Evolutionary conservation across 2,888 invertebrate genomes (phyloP).

Genomic region (Apodemia hepburni): DNA sequence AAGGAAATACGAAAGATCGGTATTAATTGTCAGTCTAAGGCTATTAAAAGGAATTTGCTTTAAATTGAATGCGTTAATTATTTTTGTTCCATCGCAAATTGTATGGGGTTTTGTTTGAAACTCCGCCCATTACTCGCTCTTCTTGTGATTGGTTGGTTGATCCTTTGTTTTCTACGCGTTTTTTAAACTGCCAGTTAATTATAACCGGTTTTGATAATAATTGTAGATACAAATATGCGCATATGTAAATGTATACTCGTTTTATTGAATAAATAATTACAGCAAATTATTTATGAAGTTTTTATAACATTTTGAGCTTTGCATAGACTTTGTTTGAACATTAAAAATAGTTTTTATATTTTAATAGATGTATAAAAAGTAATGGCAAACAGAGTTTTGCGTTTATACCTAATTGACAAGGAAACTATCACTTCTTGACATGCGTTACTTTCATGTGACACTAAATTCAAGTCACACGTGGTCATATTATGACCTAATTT

Average conservation of each 20-base stretch:
- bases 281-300: no score
- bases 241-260: not conserved
- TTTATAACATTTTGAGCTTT: no score
- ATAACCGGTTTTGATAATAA: slow-evolving; percentile 24
- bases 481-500: no score
- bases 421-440: no score
- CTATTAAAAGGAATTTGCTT: slow-evolving; percentile 35
- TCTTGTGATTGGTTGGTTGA: slow-evolving; percentile 59
- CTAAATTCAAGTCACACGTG: no score
- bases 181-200: slow-evolving; percentile 48
- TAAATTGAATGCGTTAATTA: slow-evolving; percentile 58
- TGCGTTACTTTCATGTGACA: no score
- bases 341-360: no score
- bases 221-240: not conserved
- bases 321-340: no score
- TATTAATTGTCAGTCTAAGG: slow-evolving; percentile 26
- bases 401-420: no score
- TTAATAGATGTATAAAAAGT: no score
- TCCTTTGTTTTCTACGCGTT: slow-evolving; percentile 61
- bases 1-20: slow-evolving; percentile 25
- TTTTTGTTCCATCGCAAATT: slow-evolving; percentile 60
- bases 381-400: no score
- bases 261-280: not conserved
- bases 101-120: slow-evolving; percentile 57
- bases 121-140: slow-evolving; percentile 60